Evolutionary conservation across 2,797 vertebrate species (phyloP).

Genomic region (Sitta carolinensis): DNA sequence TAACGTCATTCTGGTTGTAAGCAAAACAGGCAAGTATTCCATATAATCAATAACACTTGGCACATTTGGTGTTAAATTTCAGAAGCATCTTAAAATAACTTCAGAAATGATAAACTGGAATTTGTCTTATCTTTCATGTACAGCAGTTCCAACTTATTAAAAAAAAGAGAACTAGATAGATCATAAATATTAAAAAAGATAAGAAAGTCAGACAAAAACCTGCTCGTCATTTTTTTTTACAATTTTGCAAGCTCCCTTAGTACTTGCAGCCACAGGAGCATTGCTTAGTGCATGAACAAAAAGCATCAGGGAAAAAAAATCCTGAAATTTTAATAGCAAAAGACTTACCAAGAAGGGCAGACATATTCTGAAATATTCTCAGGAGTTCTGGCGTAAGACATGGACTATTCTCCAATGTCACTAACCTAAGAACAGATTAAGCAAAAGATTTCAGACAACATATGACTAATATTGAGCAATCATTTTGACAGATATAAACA

Average conservation of each 20-base stretch:
- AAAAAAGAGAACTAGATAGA: background rate
- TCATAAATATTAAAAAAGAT: background rate
- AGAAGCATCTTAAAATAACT: background rate
- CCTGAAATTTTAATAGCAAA: background rate
- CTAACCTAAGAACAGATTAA: constrained; percentile 82
- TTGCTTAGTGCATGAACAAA: background rate
- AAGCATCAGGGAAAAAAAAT: background rate
- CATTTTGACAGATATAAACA: background rate
- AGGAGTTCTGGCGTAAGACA: constrained; percentile 91
- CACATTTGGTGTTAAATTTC: background rate
- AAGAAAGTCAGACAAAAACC: background rate
- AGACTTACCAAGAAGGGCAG: constrained; percentile 90
- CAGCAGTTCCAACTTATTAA: background rate
- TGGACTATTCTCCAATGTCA: constrained; percentile 94
- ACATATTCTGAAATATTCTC: constrained; percentile 97
- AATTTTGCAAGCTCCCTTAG: background rate
- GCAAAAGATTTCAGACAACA: background rate
- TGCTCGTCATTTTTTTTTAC: background rate
- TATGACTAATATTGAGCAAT: background rate
- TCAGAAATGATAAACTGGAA: background rate
- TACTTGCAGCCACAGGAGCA: background rate
- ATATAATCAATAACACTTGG: background rate
- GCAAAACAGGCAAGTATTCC: background rate
- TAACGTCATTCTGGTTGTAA: background rate
- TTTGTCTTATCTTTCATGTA: background rate